phyloP scores from a whole-genome alignment of 1,140 invertebrate species.

The Polyergus mexicanus region DNA sequence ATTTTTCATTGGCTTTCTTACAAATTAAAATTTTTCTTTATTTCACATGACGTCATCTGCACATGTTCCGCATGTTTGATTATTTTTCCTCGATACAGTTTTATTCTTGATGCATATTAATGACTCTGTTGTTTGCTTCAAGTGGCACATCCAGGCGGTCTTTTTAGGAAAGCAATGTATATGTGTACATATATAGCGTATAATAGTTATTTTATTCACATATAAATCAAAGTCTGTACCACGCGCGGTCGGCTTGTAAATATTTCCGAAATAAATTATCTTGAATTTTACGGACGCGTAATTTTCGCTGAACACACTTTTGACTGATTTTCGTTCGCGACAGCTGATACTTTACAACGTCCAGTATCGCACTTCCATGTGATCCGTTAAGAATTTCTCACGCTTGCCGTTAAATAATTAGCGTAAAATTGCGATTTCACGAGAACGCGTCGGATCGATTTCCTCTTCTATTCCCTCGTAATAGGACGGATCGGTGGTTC shows the following conservation, averaged over 20 bases:
- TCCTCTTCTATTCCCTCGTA: slow-evolving; percentile 8
- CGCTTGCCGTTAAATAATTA: slow-evolving; percentile 18
- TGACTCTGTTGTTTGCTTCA: slow-evolving; percentile 1
- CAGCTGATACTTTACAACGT: neutral
- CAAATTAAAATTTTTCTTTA: neutral
- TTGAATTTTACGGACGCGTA: neutral
- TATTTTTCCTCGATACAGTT: slow-evolving; percentile 18
- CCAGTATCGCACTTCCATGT: neutral
- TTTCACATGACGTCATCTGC: slow-evolving; percentile 13
- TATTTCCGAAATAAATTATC: slow-evolving; percentile 27
- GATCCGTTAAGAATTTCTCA: slow-evolving; percentile 42
- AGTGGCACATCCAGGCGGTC: slow-evolving; percentile 39
- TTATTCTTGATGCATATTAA: slow-evolving; percentile 32
- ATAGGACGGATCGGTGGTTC: neutral
- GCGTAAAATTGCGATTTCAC: slow-evolving; percentile 30
- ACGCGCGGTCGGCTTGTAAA: slow-evolving; percentile 4
- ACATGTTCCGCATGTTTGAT: neutral
- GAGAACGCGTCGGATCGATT: slow-evolving; percentile 12
- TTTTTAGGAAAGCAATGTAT: neutral
- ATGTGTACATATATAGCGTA: too few relatives aligned
- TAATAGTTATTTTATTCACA: slow-evolving; percentile 16
- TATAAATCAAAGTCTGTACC: slow-evolving; percentile 32
- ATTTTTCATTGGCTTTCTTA: neutral
- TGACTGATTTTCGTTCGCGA: slow-evolving; percentile 4
- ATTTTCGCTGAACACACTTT: slow-evolving; percentile 48